Evolutionary conservation across 53 echinoderm and acorn worm species (phyloP), one percentile per base, ranked within the genome.

Genomic region (Crossaster papposus): DNA sequence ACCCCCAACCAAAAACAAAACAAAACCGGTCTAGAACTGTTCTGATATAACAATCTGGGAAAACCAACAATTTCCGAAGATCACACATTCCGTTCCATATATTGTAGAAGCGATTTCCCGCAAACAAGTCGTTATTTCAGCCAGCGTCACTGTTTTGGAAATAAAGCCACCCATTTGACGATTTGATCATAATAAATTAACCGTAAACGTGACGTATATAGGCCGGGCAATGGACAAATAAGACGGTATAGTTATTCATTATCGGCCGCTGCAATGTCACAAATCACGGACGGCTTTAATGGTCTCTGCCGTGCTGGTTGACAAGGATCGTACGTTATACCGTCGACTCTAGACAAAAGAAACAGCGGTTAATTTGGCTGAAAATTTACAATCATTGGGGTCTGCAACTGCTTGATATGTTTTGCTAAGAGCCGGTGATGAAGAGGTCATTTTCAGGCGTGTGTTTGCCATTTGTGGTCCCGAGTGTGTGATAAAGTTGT

Each of bases 401-500:
- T 18, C 75, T 36, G 64, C 74, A 87, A 77, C 30, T 75, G 87
- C 76, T 55, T 87, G 87, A 87, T 87, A 63, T 77, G 87, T 76
- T 87, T 76, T 85, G 72, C 85, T 85, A 72, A 71, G 38, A 85
- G 85, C 14, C 73, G 85, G 85, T 85, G 70, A 72, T 73, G 77
- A 54, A 54, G 77, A 26, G 87, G 87, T 87, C 87, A 76, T 54
- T 52, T 53, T 35, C 76, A 51, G 76, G 77, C 76, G 76, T 87
- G 77, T 77, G 87, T 87, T 87, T 87, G 76, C 87, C 87, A 87
- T 87, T 87, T 72, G 62, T 58, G 76, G 54, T 87, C 87, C 77
- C 87, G 76, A 3, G 33, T 77, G 87, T n/a, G 87, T 87, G 77
- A 87, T 87, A 87, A 87, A 87, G 87, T 87, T 87, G 87, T 87